These are phyloP conservation scores for Copidosoma aretas DNA, from an alignment of 2,888 invertebrate genomes.

Conservation along the genomic window DNA sequence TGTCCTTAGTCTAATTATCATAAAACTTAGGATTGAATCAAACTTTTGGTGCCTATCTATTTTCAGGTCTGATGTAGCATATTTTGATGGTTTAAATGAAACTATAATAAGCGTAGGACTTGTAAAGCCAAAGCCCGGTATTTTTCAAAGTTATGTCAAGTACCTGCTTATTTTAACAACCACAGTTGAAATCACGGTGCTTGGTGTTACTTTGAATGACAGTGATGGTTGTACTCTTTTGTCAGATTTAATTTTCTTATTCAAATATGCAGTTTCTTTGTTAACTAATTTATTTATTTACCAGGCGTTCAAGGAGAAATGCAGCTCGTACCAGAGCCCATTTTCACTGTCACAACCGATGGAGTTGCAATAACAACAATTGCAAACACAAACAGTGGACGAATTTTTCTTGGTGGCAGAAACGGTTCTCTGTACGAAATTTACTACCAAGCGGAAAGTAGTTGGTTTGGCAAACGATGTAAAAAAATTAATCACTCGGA, in stretches of 20 bases:
- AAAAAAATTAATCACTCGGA: constrained; percentile 95
- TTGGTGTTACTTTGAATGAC: constrained; percentile 71
- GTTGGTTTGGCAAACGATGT: constrained; percentile 95
- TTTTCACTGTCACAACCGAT: constrained; percentile 90
- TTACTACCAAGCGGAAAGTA: constrained; percentile 86
- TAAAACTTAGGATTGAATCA: too few species aligned
- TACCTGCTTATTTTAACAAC: constrained; percentile 91
- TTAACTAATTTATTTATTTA: not conserved
- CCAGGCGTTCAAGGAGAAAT: constrained; percentile 73
- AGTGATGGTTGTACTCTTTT: constrained; percentile 53
- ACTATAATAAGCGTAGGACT: constrained; percentile 93
- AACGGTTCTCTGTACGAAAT: constrained; percentile 96
- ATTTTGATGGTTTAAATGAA: constrained; percentile 94
- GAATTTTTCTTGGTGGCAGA: constrained; percentile 93
- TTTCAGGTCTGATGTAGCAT: constrained; percentile 87
- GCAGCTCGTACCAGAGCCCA: constrained; percentile 92
- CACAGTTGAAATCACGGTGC: constrained; percentile 90
- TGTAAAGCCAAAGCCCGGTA: constrained; percentile 84
- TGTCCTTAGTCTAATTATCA: too few species aligned
- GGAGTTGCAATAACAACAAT: constrained; percentile 85
- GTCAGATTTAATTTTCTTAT: not conserved
- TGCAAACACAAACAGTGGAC: constrained; percentile 79
- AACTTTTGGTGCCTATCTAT: constrained; percentile 14
- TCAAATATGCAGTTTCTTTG: not conserved
- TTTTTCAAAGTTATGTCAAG: constrained; percentile 90